These are phyloP conservation scores for Stenurella melanura DNA, from an alignment of 2,888 invertebrate genomes.

Conservation along the genomic window DNA sequence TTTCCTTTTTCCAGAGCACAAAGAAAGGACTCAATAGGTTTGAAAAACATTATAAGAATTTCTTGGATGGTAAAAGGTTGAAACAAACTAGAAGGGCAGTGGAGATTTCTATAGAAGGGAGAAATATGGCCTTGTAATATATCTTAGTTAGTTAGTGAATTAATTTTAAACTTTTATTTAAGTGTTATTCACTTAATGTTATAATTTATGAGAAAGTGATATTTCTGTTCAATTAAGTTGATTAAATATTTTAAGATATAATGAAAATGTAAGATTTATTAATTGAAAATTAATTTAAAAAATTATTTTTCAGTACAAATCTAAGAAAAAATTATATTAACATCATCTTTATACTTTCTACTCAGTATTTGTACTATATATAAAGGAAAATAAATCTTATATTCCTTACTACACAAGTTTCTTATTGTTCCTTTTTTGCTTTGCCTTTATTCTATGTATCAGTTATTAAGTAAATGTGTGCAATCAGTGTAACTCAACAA, in stretches of 20 bases:
- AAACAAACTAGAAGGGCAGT: constrained; percentile 90
- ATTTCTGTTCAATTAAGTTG: background rate
- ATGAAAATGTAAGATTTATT: background rate
- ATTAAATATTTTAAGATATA: constrained; percentile 9
- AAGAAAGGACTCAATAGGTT: constrained; percentile 93
- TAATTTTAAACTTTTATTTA: constrained; percentile 11
- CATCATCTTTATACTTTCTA: background rate
- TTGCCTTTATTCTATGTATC: background rate
- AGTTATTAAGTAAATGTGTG: background rate
- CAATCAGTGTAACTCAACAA: no score
- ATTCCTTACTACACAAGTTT: background rate
- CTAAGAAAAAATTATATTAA: constrained; percentile 5
- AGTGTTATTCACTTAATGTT: background rate
- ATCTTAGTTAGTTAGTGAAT: constrained; percentile 15
- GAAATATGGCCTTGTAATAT: constrained; percentile 92
- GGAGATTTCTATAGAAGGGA: constrained; percentile 96
- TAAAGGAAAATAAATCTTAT: constrained; percentile 28
- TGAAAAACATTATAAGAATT: constrained; percentile 94
- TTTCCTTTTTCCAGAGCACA: constrained; percentile 75
- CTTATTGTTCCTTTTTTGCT: constrained; percentile 1
- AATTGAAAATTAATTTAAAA: background rate
- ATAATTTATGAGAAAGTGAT: background rate
- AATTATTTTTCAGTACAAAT: constrained; percentile 5
- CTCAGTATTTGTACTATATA: constrained; percentile 18
- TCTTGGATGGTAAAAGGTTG: constrained; percentile 88